Percentiles rank a stretch among this genome's conserved stretches.
Evolutionary conservation across 2,113 vertebrate genomes (phyloP).

Genomic region (Fregata magnificens): DNA sequence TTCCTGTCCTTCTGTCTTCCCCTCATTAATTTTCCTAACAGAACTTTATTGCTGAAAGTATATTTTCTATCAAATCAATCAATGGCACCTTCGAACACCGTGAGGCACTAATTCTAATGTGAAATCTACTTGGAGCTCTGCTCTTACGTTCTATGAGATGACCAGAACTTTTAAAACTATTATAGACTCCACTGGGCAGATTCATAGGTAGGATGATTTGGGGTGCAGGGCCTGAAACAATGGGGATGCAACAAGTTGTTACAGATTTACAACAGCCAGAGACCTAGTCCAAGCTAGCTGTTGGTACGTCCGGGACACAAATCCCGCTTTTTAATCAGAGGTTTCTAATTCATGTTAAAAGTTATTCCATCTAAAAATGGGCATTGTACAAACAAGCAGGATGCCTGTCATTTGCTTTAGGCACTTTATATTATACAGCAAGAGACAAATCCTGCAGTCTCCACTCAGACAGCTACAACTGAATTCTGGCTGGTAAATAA

Average conservation of each 20-base stretch:
- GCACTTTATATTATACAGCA: neutral
- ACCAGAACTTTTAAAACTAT: neutral
- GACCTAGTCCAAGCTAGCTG: neutral
- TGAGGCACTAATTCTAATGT: neutral
- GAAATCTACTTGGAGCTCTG: neutral
- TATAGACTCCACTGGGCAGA: neutral
- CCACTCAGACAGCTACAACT: neutral
- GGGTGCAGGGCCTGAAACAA: neutral
- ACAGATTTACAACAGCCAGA: neutral
- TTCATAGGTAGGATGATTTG: neutral
- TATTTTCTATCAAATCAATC: neutral
- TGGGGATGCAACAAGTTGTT: neutral
- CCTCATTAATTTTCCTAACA: neutral
- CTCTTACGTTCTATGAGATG: neutral
- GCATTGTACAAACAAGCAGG: neutral
- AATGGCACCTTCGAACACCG: neutral
- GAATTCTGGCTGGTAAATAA: neutral
- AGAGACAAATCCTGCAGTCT: neutral
- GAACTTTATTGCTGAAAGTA: neutral
- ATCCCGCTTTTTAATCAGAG: neutral
- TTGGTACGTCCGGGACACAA: neutral
- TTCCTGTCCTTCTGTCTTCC: neutral
- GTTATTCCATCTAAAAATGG: neutral
- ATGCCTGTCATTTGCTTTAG: neutral
- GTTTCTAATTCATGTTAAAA: neutral